Percentiles rank a stretch among this genome's conserved stretches.
Evolutionary conservation across 2,797 vertebrate species (phyloP).

Genomic region (Percopsis omiscomaycus): DNA sequence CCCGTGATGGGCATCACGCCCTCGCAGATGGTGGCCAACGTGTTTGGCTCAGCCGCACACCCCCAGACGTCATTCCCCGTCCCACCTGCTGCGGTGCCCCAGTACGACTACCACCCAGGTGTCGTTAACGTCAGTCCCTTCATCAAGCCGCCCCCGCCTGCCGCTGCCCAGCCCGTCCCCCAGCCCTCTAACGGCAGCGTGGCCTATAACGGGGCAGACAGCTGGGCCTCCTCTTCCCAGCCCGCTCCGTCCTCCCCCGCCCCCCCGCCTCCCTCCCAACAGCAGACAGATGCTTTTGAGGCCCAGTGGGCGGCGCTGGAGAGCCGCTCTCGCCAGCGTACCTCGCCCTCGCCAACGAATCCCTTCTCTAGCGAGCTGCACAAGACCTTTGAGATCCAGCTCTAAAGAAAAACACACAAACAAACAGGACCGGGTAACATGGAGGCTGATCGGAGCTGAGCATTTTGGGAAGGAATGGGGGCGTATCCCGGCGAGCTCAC

Average conservation of each 20-base stretch:
- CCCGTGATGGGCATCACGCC: constrained; percentile 95
- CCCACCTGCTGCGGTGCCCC: constrained; percentile 58
- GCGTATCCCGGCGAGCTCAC: constrained; percentile 32
- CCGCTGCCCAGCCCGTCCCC: constrained; percentile 10
- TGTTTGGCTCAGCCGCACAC: constrained; percentile 90
- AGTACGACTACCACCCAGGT: constrained; percentile 60
- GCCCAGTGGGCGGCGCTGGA: constrained; percentile 97
- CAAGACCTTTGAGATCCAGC: constrained; percentile 99
- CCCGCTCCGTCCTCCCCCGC: constrained; percentile 55
- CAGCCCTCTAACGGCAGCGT: constrained; percentile 68
- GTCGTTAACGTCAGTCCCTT: constrained; percentile 70
- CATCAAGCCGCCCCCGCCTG: constrained; percentile 57
- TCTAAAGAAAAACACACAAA: constrained; percentile 72
- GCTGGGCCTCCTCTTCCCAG: constrained; percentile 72
- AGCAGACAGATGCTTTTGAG: constrained; percentile 88
- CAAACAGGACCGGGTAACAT: constrained; percentile 31
- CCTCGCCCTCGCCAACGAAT: constrained; percentile 95
- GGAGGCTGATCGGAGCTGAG: constrained; percentile 20
- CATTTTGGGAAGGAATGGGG: constrained; percentile 17
- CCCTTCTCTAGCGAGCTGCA: constrained; percentile 98
- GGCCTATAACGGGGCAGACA: constrained; percentile 80
- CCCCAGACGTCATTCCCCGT: constrained; percentile 75
- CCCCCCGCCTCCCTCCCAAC: constrained; percentile 40
- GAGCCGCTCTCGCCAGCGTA: constrained; percentile 87
- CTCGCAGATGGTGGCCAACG: constrained; percentile 96